Conservation (phyloP, 2,888 invertebrate species). For the Latrodectus hesperus region DNA sequence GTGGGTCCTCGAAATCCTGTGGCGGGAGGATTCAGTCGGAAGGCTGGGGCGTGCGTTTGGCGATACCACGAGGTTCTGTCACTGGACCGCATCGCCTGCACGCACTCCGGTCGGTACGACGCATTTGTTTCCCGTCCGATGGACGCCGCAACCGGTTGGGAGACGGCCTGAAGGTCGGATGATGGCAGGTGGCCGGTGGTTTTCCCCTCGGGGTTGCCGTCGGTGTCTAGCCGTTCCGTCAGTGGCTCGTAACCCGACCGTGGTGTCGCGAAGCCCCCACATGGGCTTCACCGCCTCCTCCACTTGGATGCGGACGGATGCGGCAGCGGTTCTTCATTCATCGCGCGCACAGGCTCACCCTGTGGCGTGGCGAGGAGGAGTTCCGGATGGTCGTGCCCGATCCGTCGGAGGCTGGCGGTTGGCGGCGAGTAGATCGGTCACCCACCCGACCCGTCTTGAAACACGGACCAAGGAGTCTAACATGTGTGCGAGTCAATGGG, state of each 20-base stretch:
- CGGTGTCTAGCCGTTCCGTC: not conserved
- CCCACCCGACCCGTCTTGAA: too few relatives aligned
- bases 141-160: conserved; percentile 44
- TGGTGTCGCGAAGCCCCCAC: not conserved
- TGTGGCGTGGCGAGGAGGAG: too few relatives aligned
- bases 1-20: too few relatives aligned
- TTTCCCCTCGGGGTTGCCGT: not conserved
- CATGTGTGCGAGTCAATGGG: too few relatives aligned
- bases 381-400: too few relatives aligned
- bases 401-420: too few relatives aligned
- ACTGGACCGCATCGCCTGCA: not conserved
- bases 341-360: too few relatives aligned
- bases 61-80: not conserved
- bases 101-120: not conserved
- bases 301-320: not conserved
- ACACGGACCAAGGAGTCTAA: too few relatives aligned
- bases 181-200: not conserved
- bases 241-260: conserved; percentile 10
- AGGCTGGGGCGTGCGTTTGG: too few relatives aligned
- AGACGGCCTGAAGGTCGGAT: conserved; percentile 1
- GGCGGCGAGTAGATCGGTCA: too few relatives aligned
- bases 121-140: conserved; percentile 22
- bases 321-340: not conserved
- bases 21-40: too few relatives aligned
- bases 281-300: not conserved